Evolutionary conservation across 2,888 invertebrate species (phyloP).

Genomic region (Stenichneumon culpator): DNA sequence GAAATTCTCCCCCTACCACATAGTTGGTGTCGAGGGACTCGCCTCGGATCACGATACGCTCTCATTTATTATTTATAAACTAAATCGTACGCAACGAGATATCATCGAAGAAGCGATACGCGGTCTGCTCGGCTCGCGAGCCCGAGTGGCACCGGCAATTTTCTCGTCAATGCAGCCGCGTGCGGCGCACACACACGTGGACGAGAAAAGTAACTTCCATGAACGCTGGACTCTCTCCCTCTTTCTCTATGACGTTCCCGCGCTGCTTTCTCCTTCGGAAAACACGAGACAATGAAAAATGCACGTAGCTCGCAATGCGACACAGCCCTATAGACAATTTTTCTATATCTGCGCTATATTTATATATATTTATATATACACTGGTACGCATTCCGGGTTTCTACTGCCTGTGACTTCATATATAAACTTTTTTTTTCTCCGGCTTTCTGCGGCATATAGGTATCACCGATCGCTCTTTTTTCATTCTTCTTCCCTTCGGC

Average conservation of each 20-base stretch:
- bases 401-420: slow-evolving; percentile 24
- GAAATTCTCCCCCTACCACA: neutral
- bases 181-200: slow-evolving; percentile 30
- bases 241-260: neutral
- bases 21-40: neutral
- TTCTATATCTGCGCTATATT: slow-evolving; percentile 48
- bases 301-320: slow-evolving; percentile 59
- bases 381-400: neutral
- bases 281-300: slow-evolving; percentile 72
- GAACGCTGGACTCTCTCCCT: neutral
- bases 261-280: slow-evolving; percentile 52
- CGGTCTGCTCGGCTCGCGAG: slow-evolving; percentile 12
- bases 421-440: slow-evolving; percentile 7
- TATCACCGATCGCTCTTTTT: slow-evolving; percentile 47
- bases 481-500: slow-evolving; percentile 48
- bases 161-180: slow-evolving; percentile 79
- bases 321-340: slow-evolving; percentile 63
- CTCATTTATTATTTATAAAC: slow-evolving; percentile 15
- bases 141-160: slow-evolving; percentile 74
- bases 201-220: slow-evolving; percentile 35
- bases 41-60: neutral
- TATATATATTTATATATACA: neutral
- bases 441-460: slow-evolving; percentile 1
- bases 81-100: neutral
- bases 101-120: neutral